Conservation (phyloP, 1,140 invertebrate genomes). For the Orchesella cincta region DNA sequence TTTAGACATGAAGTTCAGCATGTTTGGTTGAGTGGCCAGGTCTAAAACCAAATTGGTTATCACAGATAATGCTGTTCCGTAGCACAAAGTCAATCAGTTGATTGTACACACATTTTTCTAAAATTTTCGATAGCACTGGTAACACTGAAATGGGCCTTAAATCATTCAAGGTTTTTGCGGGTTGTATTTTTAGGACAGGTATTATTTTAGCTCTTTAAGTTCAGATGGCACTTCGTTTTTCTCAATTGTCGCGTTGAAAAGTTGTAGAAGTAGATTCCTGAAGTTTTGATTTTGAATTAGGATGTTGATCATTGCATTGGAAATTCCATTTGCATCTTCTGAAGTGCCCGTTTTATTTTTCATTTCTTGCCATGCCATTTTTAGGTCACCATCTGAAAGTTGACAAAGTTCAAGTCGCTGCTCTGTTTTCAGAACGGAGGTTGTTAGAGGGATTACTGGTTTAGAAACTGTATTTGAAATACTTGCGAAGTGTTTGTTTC, state of each 20-base stretch:
- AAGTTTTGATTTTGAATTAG: neutral
- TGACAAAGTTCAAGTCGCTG: too few relatives aligned
- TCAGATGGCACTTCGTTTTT: neutral
- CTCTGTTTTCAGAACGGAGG: too few relatives aligned
- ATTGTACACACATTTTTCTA: slow-evolving; percentile 5
- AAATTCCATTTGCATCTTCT: neutral
- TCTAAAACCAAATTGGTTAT: neutral
- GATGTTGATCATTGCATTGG: neutral
- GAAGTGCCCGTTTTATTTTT: neutral
- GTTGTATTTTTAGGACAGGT: neutral
- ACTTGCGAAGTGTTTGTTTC: too few relatives aligned
- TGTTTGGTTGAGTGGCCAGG: neutral
- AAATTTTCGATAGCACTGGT: neutral
- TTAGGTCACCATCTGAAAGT: too few relatives aligned
- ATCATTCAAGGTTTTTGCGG: neutral
- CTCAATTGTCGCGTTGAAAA: neutral
- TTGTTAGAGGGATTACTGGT: too few relatives aligned
- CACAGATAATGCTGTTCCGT: neutral
- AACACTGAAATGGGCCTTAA: neutral
- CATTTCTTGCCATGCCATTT: neutral
- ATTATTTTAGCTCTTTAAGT: neutral
- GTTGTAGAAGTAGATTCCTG: neutral
- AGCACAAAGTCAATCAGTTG: neutral
- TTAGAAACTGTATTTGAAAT: too few relatives aligned
- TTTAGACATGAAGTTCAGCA: neutral